Percentiles rank a stretch among this genome's conserved stretches.
Conservation (phyloP, 2,888 invertebrate genomes). For the Tetranychus piercei region DNA sequence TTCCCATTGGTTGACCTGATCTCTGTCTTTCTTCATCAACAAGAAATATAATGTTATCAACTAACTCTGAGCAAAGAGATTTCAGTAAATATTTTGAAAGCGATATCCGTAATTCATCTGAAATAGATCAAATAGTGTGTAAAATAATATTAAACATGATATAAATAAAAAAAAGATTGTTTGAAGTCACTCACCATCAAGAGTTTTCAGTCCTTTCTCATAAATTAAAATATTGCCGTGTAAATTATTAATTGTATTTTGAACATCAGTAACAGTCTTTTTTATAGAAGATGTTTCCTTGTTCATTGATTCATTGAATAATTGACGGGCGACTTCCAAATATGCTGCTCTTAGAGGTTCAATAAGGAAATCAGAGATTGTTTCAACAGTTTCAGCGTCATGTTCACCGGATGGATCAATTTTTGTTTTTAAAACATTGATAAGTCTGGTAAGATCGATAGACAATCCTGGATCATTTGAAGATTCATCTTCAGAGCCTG, state of each 20-base stretch:
- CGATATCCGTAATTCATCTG: slow-evolving; percentile 43
- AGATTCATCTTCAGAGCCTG: slow-evolving; percentile 41
- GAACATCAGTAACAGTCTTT: slow-evolving; percentile 58
- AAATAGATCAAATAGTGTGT: slow-evolving; percentile 17
- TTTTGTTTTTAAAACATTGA: not conserved
- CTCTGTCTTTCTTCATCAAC: not conserved
- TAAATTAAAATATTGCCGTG: slow-evolving; percentile 34
- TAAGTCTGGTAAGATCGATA: not conserved
- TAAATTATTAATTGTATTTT: slow-evolving; percentile 60
- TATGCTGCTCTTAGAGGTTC: slow-evolving; percentile 32
- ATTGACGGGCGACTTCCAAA: slow-evolving; percentile 46
- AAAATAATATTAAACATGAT: not conserved
- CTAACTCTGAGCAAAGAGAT: slow-evolving; percentile 44
- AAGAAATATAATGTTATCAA: slow-evolving; percentile 3
- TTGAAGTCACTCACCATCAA: slow-evolving; percentile 28
- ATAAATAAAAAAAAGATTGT: not conserved
- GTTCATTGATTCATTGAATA: slow-evolving; percentile 54
- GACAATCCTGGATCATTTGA: not conserved
- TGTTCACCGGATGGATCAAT: slow-evolving; percentile 38
- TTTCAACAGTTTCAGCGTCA: slow-evolving; percentile 48
- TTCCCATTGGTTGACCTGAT: not conserved
- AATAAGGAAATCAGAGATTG: slow-evolving; percentile 48
- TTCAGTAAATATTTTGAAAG: slow-evolving; percentile 65
- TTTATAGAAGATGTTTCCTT: slow-evolving; percentile 45
- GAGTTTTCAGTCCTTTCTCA: slow-evolving; percentile 34